A percentile compares a stretch with the other conserved stretches of the same genome.
phyloP scores from a whole-genome alignment of 2,888 invertebrate species.

The Plagodis pulveraria region DNA sequence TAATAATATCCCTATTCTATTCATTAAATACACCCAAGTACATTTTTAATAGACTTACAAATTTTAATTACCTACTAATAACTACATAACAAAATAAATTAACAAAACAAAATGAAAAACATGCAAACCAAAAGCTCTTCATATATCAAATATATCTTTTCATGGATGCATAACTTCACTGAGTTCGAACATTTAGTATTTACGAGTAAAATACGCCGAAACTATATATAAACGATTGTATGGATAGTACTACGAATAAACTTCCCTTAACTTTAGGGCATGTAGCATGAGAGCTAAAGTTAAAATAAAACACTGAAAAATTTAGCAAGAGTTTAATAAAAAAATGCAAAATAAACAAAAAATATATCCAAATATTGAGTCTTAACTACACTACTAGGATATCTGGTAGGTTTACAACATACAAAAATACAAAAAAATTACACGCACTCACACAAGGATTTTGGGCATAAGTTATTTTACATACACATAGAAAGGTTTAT shows the following conservation, averaged over 20 bases:
- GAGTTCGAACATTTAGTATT: no score
- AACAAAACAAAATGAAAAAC: no score
- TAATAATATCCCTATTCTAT: no score
- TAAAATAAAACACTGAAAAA: slow-evolving; percentile 53
- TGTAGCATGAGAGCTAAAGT: neutral
- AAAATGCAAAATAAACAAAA: slow-evolving; percentile 83
- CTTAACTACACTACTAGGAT: slow-evolving; percentile 78
- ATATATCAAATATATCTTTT: no score
- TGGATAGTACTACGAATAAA: neutral
- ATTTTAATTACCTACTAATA: no score
- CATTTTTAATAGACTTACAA: no score
- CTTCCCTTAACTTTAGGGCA: neutral
- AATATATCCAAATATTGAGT: slow-evolving; percentile 83
- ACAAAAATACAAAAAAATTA: slow-evolving; percentile 76
- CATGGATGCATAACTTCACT: no score
- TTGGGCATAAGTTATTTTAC: slow-evolving; percentile 11
- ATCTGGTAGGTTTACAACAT: slow-evolving; percentile 72
- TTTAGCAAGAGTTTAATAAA: slow-evolving; percentile 85
- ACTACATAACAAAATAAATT: no score
- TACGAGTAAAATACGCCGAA: no score
- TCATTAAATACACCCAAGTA: no score
- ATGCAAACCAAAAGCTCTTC: no score
- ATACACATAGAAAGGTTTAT: neutral
- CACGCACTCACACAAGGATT: slow-evolving; percentile 66
- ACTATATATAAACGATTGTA: no score